A percentile compares a stretch with the other conserved stretches of the same genome.
phyloP scores from a whole-genome alignment of 2,113 vertebrate genomes.

The Alosa alosa region DNA sequence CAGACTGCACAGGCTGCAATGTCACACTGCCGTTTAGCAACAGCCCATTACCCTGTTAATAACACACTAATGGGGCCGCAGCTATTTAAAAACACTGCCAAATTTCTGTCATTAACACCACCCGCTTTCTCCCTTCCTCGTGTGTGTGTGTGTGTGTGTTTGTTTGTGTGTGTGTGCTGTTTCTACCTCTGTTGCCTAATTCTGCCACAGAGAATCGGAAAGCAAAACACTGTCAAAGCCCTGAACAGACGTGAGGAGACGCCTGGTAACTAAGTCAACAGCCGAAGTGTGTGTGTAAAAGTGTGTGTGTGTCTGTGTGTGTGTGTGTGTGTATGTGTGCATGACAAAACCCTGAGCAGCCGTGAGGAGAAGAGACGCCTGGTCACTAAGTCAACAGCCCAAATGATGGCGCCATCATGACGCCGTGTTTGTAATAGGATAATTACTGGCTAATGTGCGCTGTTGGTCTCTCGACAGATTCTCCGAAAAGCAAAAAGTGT shows the following conservation, averaged over 20 bases:
- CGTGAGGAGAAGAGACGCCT: conserved; percentile 45
- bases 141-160: no score
- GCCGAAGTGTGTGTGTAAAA: neutral
- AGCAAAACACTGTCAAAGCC: conserved; percentile 57
- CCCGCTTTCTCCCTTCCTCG: conserved; percentile 65
- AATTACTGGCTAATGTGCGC: neutral
- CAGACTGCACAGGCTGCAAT: conserved; percentile 57
- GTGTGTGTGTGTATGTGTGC: no score
- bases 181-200: conserved; percentile 28
- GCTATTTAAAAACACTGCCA: conserved; percentile 77
- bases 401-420: conserved; percentile 2
- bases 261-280: conserved; percentile 46
- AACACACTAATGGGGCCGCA: conserved; percentile 77
- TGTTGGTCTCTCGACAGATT: conserved; percentile 13
- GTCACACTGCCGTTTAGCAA: conserved; percentile 79
- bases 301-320: no score
- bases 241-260: conserved; percentile 50
- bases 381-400: conserved; percentile 44
- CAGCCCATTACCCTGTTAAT: conserved; percentile 84
- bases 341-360: conserved; percentile 56
- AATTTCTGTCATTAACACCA: conserved; percentile 76
- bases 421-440: neutral
- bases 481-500: neutral
- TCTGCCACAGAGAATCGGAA: conserved; percentile 53
- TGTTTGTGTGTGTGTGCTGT: neutral